phyloP scores from a whole-genome alignment of 2,113 vertebrate genomes.

The Oreotrochilus melanogaster region DNA sequence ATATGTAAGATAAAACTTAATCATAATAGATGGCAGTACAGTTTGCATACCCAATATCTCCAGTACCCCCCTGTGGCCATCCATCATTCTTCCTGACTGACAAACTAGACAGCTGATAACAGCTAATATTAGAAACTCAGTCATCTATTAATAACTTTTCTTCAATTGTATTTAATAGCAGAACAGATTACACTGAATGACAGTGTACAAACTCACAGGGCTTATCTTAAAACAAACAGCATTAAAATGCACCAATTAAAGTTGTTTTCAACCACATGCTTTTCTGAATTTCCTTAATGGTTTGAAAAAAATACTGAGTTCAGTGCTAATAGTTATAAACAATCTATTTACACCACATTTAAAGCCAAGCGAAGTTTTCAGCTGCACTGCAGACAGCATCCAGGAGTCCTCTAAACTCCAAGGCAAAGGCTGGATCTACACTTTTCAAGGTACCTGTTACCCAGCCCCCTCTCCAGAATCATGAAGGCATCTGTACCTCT shows the following conservation, averaged over 20 bases:
- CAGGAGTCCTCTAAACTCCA: not conserved
- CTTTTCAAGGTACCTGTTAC: not conserved
- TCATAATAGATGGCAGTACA: not conserved
- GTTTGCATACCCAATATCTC: not conserved
- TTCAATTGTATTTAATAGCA: not conserved
- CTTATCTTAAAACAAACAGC: slow-evolving; percentile 44
- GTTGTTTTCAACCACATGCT: not conserved
- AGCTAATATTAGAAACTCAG: slow-evolving; percentile 30
- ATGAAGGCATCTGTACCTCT: not conserved
- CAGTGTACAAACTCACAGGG: slow-evolving; percentile 6
- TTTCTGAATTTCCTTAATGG: slow-evolving; percentile 18
- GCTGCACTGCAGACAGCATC: not conserved
- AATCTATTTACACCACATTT: not conserved
- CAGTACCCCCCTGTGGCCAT: not conserved
- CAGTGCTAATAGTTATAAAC: not conserved
- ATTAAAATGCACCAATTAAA: slow-evolving; percentile 44
- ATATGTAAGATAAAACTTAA: not conserved
- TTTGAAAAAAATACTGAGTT: not conserved
- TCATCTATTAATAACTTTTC: slow-evolving; percentile 11
- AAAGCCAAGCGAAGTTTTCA: not conserved
- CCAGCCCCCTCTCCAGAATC: not conserved
- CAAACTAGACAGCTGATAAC: not conserved
- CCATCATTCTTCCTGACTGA: slow-evolving; percentile 5
- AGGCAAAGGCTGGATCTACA: not conserved
- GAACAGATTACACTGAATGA: not conserved